phyloP scores from a whole-genome alignment of 1,140 invertebrate genomes.

The Psilanteris sp. region DNA sequence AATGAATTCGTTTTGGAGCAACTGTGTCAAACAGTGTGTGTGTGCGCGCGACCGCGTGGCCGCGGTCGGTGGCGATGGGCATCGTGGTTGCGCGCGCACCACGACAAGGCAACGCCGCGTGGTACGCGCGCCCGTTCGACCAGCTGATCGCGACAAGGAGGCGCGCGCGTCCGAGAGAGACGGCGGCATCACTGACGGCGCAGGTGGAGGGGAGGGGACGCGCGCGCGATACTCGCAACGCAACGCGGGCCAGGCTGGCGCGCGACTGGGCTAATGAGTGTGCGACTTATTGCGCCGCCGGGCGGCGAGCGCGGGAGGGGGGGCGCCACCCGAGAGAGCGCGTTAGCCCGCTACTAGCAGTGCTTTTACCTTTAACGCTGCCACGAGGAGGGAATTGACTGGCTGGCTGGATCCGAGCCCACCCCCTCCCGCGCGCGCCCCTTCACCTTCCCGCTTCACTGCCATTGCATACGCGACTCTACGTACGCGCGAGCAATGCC shows the following conservation, averaged over 20 bases:
- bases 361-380: constrained; percentile 42
- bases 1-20: constrained; percentile 2
- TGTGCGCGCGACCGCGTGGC: constrained; percentile 52
- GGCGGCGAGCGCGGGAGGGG: constrained; percentile 25
- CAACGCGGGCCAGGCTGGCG: constrained; percentile 47
- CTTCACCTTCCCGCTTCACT: constrained; percentile 43
- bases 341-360: constrained; percentile 38
- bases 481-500: constrained; percentile 65
- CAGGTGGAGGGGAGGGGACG: too few relatives aligned
- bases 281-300: constrained; percentile 75
- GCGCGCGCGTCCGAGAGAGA: constrained; percentile 34
- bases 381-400: constrained; percentile 23
- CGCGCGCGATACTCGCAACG: constrained; percentile 58
- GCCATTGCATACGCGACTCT: constrained; percentile 35
- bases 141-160: constrained; percentile 72
- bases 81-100: constrained; percentile 59
- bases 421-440: constrained; percentile 3
- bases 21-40: constrained; percentile 22
- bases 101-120: constrained; percentile 69
- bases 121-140: constrained; percentile 65
- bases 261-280: constrained; percentile 78
- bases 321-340: constrained; percentile 48
- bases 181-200: too few relatives aligned
- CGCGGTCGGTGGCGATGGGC: constrained; percentile 38
- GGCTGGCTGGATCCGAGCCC: constrained; percentile 37